These are phyloP conservation scores for Phocoena phocoena DNA, from an alignment of 2,113 vertebrate genomes.

Conservation along the genomic window DNA sequence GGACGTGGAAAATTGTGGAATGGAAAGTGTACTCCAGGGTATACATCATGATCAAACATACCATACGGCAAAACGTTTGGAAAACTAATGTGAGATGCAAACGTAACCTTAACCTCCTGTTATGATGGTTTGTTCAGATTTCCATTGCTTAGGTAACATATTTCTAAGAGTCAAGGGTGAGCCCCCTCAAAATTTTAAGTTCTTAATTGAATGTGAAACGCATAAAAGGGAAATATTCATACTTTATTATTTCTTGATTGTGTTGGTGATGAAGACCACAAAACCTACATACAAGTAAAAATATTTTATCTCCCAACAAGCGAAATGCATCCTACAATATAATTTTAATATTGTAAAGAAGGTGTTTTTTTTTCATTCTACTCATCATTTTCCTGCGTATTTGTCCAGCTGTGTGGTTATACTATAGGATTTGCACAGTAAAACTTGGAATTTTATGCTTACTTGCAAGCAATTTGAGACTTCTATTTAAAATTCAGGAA, in stretches of 20 bases:
- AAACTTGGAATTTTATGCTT: constrained; percentile 69
- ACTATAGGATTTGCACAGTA: constrained; percentile 38
- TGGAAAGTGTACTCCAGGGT: not conserved
- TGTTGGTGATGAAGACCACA: not conserved
- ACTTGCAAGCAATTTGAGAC: constrained; percentile 69
- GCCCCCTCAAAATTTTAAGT: not conserved
- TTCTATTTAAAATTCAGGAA: constrained; percentile 78
- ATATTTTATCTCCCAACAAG: not conserved
- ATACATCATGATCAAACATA: not conserved
- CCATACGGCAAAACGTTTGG: not conserved
- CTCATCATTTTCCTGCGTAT: constrained; percentile 27
- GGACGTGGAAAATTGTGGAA: not conserved
- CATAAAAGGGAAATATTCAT: not conserved
- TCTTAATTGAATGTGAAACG: not conserved
- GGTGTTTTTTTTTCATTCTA: not conserved
- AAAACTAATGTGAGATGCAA: not conserved
- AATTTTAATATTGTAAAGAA: not conserved
- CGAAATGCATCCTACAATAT: not conserved
- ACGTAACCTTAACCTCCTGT: not conserved
- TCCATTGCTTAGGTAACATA: not conserved
- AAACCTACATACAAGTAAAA: not conserved
- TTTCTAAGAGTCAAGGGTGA: not conserved
- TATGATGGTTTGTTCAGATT: not conserved
- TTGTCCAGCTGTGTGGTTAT: constrained; percentile 47
- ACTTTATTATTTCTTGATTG: not conserved